These are phyloP conservation scores for Metopolophium dirhodum DNA, from an alignment of 1,140 invertebrate species.

Conservation along the genomic window DNA sequence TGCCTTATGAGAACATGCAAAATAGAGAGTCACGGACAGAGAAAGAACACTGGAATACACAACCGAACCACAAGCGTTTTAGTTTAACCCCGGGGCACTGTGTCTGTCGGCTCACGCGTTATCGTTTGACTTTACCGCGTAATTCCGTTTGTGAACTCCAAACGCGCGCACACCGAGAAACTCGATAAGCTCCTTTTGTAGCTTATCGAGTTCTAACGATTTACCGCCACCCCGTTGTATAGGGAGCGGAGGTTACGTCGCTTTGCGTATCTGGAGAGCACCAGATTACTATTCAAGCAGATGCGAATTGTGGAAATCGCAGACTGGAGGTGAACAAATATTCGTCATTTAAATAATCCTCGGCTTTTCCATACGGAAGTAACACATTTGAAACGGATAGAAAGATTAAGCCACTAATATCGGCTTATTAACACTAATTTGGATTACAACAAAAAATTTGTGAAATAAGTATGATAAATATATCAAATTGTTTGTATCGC, in stretches of 20 bases:
- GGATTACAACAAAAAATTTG: neutral
- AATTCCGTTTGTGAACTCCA: conserved; percentile 38
- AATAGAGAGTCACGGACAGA: neutral
- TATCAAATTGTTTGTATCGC: neutral
- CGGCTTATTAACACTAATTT: neutral
- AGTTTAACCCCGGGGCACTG: neutral
- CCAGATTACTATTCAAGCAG: conserved; percentile 39
- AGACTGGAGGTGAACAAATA: conserved; percentile 21
- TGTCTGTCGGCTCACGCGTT: conserved; percentile 43
- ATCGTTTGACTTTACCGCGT: conserved; percentile 54
- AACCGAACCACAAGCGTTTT: conserved; percentile 35
- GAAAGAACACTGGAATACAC: neutral
- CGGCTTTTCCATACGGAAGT: neutral
- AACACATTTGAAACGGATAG: neutral
- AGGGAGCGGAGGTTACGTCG: neutral
- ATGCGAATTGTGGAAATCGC: conserved; percentile 25
- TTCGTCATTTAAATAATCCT: conserved; percentile 43
- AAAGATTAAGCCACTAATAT: neutral
- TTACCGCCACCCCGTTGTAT: neutral
- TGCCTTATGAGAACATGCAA: neutral
- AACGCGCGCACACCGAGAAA: conserved; percentile 26
- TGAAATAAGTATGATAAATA: neutral
- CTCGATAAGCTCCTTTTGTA: conserved; percentile 50
- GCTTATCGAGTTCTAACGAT: conserved; percentile 53
- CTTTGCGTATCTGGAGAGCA: conserved; percentile 37